A percentile compares a stretch with the other conserved stretches of the same genome.
phyloP scores from a whole-genome alignment of 2,888 invertebrate species.

The Andrena camellia region DNA sequence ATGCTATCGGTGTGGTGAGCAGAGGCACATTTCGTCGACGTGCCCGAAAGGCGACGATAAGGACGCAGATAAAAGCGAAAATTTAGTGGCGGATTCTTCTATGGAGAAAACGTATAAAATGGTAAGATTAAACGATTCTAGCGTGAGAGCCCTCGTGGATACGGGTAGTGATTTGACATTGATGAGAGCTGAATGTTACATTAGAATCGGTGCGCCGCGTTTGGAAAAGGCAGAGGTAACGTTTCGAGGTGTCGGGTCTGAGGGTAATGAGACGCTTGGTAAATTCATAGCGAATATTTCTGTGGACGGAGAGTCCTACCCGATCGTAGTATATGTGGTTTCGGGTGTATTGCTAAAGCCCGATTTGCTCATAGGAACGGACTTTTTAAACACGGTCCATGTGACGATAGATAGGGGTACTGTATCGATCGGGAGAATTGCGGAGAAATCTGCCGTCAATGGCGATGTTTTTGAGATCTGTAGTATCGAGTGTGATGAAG shows the following conservation, averaged over 20 bases:
- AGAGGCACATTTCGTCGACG: constrained; percentile 60
- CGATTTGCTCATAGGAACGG: neutral
- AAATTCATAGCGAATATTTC: neutral
- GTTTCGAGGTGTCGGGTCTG: neutral
- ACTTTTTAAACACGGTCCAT: neutral
- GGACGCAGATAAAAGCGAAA: neutral
- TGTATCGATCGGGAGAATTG: too few relatives aligned
- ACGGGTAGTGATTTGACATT: neutral
- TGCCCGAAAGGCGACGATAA: constrained; percentile 12
- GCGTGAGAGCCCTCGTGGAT: neutral
- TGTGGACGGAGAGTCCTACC: neutral
- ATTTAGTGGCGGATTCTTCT: neutral
- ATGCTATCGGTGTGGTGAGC: constrained; percentile 65
- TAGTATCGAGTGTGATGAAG: too few relatives aligned
- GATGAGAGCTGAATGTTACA: neutral
- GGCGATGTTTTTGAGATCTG: too few relatives aligned
- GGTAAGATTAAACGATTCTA: neutral
- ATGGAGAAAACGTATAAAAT: neutral
- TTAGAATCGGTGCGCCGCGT: neutral
- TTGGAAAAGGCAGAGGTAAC: neutral
- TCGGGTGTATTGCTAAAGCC: neutral
- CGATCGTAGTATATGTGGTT: neutral
- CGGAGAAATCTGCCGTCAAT: too few relatives aligned
- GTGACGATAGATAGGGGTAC: too few relatives aligned
- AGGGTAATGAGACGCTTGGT: neutral